Conservation (phyloP, 2,888 invertebrate genomes). For the Ashinkailepas kermadecensis region DNA sequence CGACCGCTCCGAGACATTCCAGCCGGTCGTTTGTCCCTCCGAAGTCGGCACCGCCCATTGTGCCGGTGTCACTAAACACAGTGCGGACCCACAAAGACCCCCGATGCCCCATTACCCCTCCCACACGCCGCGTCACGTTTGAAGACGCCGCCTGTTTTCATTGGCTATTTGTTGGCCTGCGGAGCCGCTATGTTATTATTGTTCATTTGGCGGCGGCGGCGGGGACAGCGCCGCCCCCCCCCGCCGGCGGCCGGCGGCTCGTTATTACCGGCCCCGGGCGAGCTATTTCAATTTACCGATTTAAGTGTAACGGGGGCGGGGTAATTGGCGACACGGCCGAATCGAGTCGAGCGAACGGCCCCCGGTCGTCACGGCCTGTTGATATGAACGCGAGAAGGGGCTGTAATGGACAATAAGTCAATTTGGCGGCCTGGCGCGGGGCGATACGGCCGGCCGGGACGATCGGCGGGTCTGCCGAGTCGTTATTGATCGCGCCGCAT, state of each 20-base stretch:
- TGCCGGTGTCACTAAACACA: slow-evolving; percentile 12
- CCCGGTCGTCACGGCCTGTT: slow-evolving; percentile 3
- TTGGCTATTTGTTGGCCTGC: background rate
- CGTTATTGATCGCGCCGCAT: background rate
- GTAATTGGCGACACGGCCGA: background rate
- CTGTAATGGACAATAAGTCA: slow-evolving; percentile 22
- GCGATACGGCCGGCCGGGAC: background rate
- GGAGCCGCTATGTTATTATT: background rate
- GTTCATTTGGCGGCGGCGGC: background rate
- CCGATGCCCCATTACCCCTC: background rate
- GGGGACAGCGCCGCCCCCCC: background rate
- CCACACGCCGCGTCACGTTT: background rate
- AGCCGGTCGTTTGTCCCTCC: background rate
- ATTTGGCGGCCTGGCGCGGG: background rate
- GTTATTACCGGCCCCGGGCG: background rate
- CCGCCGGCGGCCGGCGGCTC: background rate
- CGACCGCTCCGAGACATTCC: background rate
- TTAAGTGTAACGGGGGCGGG: slow-evolving; percentile 19
- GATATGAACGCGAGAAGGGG: slow-evolving; percentile 11
- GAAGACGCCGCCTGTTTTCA: slow-evolving; percentile 12
- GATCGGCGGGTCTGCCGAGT: background rate
- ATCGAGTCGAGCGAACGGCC: background rate
- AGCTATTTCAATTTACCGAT: slow-evolving; percentile 14
- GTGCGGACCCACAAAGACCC: background rate
- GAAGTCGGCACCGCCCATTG: background rate